Evolutionary conservation across 2,113 vertebrate species (phyloP), one percentile per base, ranked within the genome.

Genomic region (Cichladusa arquata): DNA sequence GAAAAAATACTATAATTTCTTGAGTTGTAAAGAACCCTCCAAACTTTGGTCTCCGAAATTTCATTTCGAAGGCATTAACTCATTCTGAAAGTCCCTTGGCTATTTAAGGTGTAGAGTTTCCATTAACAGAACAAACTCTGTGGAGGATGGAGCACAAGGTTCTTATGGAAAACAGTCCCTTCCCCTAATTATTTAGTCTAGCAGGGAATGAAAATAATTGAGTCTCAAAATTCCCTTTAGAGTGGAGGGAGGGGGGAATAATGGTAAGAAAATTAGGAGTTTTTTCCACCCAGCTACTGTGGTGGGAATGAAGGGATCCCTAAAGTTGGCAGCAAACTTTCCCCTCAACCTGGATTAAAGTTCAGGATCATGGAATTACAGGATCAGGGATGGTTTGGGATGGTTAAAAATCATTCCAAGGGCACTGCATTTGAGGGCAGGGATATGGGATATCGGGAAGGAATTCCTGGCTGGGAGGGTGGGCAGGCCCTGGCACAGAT

Each of bases 101-200:
- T 94, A 81, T 86, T 81, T 4, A 14, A 95, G 94, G 92, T 95
- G 95, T 95, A 95, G 96, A 96, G 92, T 97, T 95, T 96, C 96
- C 95, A 96, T 93, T 91, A 92, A 33, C 70, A 93, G 96, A 84
- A 83, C 65, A 65, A 96, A 93, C 88, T 88, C 92, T 12, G 3
- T 29, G 76, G 94, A 96, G 94, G 85, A 90, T 16, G 93, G 90
- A 90, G 88, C 33, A 3, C 73, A 44, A 93, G 86, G 93, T 57
- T 95, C 96, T 95, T 94, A 96, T 92, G 95, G 96, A 94, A 97
- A 97, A 95, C 96, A 95, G 83, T 14, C 93, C 96, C 93, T 95
- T 74, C 81, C 90, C 93, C 94, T 97, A 97, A 97, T 97, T 96
- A 97, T 97, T 97, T 96, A 96, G 97, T 97, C 96, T 97, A 96